Evolutionary conservation across 2,888 invertebrate species (phyloP), one percentile per base, ranked within the genome.

Genomic region (Coecobrya sp.): DNA sequence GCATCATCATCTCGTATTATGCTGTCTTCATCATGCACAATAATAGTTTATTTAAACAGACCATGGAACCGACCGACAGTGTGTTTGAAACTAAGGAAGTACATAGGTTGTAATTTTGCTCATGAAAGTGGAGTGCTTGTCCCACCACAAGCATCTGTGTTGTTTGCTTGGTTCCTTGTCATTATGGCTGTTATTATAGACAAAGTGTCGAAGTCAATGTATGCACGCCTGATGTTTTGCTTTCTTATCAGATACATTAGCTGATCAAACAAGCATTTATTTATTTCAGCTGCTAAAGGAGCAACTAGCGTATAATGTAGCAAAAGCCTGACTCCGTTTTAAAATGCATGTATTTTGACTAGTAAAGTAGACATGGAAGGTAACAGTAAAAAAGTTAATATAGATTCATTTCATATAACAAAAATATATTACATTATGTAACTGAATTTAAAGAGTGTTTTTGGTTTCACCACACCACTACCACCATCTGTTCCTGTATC

Each of bases 191-290:
- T 49, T 85, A 85, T 68, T 42, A 27, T 49, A 55, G 62, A 87
- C 42, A 73, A 87, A 36, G 87, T 87, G 79, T 87, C 87, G 87
- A 87, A 25, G 79, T 87, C 13, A 22, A 73, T 85, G 65, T 25
- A 62, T 19, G 30, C 36, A 36, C 8, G 27, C 19, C 13, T 27
- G 11, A 42, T 19, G 25, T 22, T 45, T 59, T 55, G 62, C 45
- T 52, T 55, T 25, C 87, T 87, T 87, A 87, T 87, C 87, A 87
- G 79, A 87, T 79, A 87, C 87, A 87, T 87, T 87, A 87, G 87
- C 22, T 87, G 87, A 87, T 87, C 87, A 87, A 87, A 87, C 87
- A 86, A 55, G 55, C 19, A 62, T 16, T 87, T 79, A 11, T 70
- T 55, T 86, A n/a, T 87, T 87, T 87, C 86, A 87, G 62, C 65